Evolutionary conservation across 2,888 invertebrate genomes (phyloP), one percentile per base, ranked within the genome.

Genomic region (Pyrocoelia pectoralis): DNA sequence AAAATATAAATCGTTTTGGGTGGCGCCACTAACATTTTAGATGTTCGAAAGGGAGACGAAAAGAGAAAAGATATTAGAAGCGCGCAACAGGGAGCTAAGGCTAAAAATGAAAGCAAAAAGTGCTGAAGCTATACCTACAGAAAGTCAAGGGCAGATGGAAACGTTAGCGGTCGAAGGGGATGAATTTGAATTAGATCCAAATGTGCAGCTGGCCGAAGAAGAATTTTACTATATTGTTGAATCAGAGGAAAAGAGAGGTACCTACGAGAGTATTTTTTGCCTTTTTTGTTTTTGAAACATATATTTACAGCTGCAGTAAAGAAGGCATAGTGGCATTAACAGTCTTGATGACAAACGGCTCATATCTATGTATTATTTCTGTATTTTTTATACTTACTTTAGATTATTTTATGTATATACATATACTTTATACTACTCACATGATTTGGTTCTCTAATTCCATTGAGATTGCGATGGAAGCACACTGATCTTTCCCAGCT

Each of bases 21-120:
- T 50, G 9, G 29, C n/a, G 29, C 9, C 1, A 5, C 28, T 41
- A n/a, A 33, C 2, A n/a, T 70, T 79, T 46, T 75, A 93, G 89
- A 88, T 92, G 83, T 89, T 96, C 75, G 93, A 94, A 72, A 85
- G 95, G 53, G 95, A 96, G 82, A 91, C 91, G 19, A 88, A 89
- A 65, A 86, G 97, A 50, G 97, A 97, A 79, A 95, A 95, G 81
- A 94, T 95, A 62, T 84, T 97, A 68, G 97, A 97, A 77, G 89
- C 90, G 1, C 89, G 95, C 72, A 86, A 92, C 67, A 87, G 95
- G 73, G 97, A 97, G 81, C 87, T 93, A 4, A 74, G 80, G 3
- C 71, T 82, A 24, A 82, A 82, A 59, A 6, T 10, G 41, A 67
- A 68, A 56, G 63, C 59, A 1, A 56, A 66, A 58, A 58, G 71